Evolutionary conservation across 2,797 vertebrate genomes (phyloP).

Genomic region (Saxicola maurus): DNA sequence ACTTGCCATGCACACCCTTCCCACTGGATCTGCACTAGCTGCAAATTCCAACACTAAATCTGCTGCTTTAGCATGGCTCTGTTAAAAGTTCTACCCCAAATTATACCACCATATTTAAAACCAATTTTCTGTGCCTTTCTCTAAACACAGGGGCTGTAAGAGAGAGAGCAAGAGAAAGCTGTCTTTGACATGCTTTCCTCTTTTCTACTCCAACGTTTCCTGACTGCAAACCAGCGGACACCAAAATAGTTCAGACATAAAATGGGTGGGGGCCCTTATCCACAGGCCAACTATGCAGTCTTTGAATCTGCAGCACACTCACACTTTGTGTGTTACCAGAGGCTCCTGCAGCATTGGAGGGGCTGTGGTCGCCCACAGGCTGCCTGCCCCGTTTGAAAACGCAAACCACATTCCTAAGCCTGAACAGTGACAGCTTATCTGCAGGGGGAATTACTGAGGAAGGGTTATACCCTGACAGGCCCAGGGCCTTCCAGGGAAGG

Average conservation of each 20-base stretch:
- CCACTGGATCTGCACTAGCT: neutral
- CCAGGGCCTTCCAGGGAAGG: neutral
- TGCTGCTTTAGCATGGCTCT: accelerated
- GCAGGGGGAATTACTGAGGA: neutral
- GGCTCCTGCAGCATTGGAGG: neutral
- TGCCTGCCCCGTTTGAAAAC: neutral
- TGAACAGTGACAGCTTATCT: neutral
- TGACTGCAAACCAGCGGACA: neutral
- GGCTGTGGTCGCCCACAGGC: neutral
- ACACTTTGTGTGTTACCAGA: neutral
- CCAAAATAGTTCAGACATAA: neutral
- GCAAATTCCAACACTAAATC: neutral
- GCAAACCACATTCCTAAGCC: neutral
- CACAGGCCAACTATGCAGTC: neutral
- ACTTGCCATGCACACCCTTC: neutral
- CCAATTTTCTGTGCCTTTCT: neutral
- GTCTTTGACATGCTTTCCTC: neutral
- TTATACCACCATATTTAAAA: neutral
- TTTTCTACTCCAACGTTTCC: neutral
- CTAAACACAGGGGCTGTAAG: neutral
- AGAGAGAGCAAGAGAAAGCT: neutral
- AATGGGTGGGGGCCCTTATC: neutral
- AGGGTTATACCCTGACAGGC: neutral
- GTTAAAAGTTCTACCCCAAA: neutral
- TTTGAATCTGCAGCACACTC: neutral